Percentiles rank a stretch among this genome's conserved stretches.
phyloP scores from a whole-genome alignment of 2,888 invertebrate genomes.

The Balanococcus diminutus region DNA sequence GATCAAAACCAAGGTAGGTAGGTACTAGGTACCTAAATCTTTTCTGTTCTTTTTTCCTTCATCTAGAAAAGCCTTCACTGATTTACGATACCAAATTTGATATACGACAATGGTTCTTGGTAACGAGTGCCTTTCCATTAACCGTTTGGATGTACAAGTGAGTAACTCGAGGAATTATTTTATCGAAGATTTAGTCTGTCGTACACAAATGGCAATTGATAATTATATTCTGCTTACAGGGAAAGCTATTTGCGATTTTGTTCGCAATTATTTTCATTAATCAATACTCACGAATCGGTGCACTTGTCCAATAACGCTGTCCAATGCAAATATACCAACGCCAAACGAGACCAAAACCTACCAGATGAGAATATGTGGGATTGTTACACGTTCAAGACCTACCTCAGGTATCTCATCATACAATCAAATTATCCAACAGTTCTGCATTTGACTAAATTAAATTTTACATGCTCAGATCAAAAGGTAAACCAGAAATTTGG shows the following conservation, averaged over 20 bases:
- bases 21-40: background rate
- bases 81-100: conserved; percentile 67
- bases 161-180: conserved; percentile 40
- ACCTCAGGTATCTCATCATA: conserved; percentile 62
- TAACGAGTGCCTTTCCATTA: conserved; percentile 67
- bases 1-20: no score
- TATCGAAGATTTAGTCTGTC: background rate
- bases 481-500: conserved; percentile 65
- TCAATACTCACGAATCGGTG: conserved; percentile 65
- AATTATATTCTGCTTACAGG: conserved; percentile 58
- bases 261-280: conserved; percentile 63
- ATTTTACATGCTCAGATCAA: background rate
- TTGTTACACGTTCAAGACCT: conserved; percentile 72
- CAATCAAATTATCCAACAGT: background rate
- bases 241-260: conserved; percentile 67
- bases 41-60: background rate
- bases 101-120: conserved; percentile 68
- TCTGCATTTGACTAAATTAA: background rate
- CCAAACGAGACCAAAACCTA: conserved; percentile 67
- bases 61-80: conserved; percentile 65
- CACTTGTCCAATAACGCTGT: conserved; percentile 67
- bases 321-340: conserved; percentile 62
- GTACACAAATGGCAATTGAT: background rate
- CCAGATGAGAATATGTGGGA: conserved; percentile 87
- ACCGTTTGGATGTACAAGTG: conserved; percentile 67